Percentiles rank a stretch among this genome's conserved stretches.
Conservation (phyloP, 2,797 vertebrate species). For the Poecilia picta region DNA sequence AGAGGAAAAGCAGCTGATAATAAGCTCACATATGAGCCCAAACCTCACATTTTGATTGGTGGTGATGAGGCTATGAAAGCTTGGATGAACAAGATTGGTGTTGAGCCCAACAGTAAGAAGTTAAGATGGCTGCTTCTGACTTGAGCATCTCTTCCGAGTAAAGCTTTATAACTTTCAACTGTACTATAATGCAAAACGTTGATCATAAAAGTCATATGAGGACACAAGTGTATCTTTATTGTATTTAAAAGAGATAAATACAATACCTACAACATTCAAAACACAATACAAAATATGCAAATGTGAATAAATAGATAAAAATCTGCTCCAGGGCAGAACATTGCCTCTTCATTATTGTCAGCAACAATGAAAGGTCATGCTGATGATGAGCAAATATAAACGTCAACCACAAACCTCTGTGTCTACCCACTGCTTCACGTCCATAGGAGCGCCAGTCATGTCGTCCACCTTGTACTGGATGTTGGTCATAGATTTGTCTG, state of each 20-base stretch:
- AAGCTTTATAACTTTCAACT: background rate
- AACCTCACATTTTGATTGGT: background rate
- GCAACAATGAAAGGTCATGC: background rate
- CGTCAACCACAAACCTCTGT: constrained; percentile 84
- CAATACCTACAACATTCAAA: background rate
- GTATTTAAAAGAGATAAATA: background rate
- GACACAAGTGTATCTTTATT: background rate
- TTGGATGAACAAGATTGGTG: background rate
- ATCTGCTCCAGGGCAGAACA: background rate
- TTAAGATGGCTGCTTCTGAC: background rate
- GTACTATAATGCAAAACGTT: background rate
- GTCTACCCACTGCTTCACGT: constrained; percentile 97
- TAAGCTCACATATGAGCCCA: background rate
- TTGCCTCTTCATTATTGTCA: background rate
- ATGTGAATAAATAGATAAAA: background rate
- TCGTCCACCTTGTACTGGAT: constrained; percentile 98
- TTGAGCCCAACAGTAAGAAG: background rate
- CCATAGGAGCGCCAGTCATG: constrained; percentile 94
- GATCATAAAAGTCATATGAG: background rate
- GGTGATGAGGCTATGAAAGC: background rate
- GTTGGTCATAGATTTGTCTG: constrained; percentile 96
- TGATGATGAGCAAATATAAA: background rate
- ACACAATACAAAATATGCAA: background rate
- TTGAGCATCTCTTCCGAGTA: background rate
- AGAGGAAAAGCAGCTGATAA: background rate